phyloP scores from a whole-genome alignment of 2,888 invertebrate species.

The Gasteruption jaculator region DNA sequence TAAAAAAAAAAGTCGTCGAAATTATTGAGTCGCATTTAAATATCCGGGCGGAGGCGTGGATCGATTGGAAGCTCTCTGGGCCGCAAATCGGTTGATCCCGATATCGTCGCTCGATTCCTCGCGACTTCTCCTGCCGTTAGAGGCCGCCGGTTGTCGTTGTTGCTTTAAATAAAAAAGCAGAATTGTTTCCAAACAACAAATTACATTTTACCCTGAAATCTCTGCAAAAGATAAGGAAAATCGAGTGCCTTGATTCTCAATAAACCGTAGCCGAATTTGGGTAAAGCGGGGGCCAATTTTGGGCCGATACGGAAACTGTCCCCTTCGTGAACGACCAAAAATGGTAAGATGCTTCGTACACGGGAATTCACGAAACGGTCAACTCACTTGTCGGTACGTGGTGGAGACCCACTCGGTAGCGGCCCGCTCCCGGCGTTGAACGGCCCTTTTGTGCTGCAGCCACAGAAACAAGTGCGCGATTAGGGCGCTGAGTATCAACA shows the following conservation, averaged over 20 bases:
- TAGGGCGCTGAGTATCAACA: conserved; percentile 17
- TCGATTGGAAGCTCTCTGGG: conserved; percentile 16
- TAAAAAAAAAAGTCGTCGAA: too few relatives aligned
- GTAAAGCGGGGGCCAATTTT: too few relatives aligned
- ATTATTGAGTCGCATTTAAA: too few relatives aligned
- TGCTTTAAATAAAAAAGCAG: background rate
- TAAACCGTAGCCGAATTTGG: too few relatives aligned
- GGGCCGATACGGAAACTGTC: too few relatives aligned
- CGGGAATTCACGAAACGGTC: too few relatives aligned
- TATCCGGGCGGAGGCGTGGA: conserved; percentile 23
- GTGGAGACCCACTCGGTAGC: conserved; percentile 22
- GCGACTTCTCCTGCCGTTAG: conserved; percentile 5
- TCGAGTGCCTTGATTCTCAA: too few relatives aligned
- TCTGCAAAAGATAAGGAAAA: too few relatives aligned
- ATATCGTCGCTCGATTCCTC: conserved; percentile 12
- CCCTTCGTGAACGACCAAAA: too few relatives aligned
- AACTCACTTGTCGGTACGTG: too few relatives aligned
- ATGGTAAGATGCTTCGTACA: too few relatives aligned
- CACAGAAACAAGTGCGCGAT: conserved; percentile 22
- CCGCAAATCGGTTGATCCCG: conserved; percentile 18
- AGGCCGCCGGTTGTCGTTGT: conserved; percentile 5
- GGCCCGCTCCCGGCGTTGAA: conserved; percentile 17
- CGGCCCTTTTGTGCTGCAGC: conserved; percentile 21
- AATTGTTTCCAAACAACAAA: background rate
- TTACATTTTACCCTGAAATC: too few relatives aligned